phyloP scores from a whole-genome alignment of 2,888 invertebrate species.

The Thecophora atra region DNA sequence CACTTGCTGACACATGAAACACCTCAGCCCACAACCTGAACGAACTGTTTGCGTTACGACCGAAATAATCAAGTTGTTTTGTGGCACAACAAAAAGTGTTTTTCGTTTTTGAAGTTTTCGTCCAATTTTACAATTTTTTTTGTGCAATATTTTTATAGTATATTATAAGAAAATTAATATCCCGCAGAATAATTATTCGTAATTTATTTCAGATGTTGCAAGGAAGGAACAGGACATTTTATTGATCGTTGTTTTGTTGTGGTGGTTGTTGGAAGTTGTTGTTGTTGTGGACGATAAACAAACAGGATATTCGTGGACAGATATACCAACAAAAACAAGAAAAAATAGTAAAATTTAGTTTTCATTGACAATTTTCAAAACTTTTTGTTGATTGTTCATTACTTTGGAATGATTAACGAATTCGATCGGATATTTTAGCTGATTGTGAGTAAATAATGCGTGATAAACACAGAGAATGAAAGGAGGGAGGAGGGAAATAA shows the following conservation, averaged over 20 bases:
- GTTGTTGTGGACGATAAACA: background rate
- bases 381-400: background rate
- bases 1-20: constrained; percentile 94
- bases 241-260: too few species aligned
- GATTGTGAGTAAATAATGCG: constrained; percentile 2
- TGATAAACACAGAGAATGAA: background rate
- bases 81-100: background rate
- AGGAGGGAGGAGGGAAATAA: constrained; percentile 28
- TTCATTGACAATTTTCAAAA: constrained; percentile 6
- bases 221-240: constrained; percentile 18
- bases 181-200: too few species aligned
- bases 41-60: constrained; percentile 57
- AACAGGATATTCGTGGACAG: background rate
- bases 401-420: background rate
- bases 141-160: constrained; percentile 15
- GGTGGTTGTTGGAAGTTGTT: background rate
- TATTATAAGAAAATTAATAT: background rate
- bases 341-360: constrained; percentile 15
- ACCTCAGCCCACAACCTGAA: constrained; percentile 97
- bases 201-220: constrained; percentile 18
- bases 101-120: constrained; percentile 32
- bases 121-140: background rate
- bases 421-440: background rate
- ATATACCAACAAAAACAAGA: background rate
- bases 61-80: constrained; percentile 21